Evolutionary conservation across 2,888 invertebrate genomes (phyloP), one percentile per base, ranked within the genome.

Genomic region (Dorcus hopei): DNA sequence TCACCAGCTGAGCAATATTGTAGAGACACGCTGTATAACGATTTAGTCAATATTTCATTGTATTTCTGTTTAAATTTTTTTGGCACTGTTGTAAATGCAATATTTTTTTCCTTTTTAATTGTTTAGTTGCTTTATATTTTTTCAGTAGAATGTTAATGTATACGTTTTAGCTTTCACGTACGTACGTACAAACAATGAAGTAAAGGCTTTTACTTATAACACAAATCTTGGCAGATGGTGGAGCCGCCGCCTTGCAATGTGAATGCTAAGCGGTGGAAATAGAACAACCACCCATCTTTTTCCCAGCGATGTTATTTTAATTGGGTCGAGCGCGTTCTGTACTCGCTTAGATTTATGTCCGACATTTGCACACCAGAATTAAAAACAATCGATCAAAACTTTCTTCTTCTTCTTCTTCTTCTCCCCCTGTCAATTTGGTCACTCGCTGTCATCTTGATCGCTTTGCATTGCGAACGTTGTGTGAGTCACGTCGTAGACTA

Each of bases 261-360:
- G 59, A 60, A 62, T 60, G 61, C 64, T 60, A 53, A 54, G 41
- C 49, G 49, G 58, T 58, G 61, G 64, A 64, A 64, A 64, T 64
- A 64, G 64, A 62, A 60, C 56, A 43, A 39, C 19, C 45, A 38
- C 54, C 38, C 26, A 49, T 33, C 52, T 49, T 58, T 52, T 55
- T 49, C 54, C 58, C 51, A 43, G 57, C 53, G 54, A 61, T 57
- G 55, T 43, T 58, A 48, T 55, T 61, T 54, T 61, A 61, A 61
- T 61, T 61, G 51, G 55, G 58, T 52, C 61, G 52, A 49, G 7
- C 26, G 26, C 47, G 14, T 11, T 9, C 16, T n/a, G 47, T 19
- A 19, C 16, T 47, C 26, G 26, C 26, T 19, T 26, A 47, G 47
- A 47, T 47, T 47, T 47, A 47, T 47, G 47, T 19, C 26, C 47